Conservation (phyloP, 2,113 vertebrate genomes). For the Sisor rabdophorus region DNA sequence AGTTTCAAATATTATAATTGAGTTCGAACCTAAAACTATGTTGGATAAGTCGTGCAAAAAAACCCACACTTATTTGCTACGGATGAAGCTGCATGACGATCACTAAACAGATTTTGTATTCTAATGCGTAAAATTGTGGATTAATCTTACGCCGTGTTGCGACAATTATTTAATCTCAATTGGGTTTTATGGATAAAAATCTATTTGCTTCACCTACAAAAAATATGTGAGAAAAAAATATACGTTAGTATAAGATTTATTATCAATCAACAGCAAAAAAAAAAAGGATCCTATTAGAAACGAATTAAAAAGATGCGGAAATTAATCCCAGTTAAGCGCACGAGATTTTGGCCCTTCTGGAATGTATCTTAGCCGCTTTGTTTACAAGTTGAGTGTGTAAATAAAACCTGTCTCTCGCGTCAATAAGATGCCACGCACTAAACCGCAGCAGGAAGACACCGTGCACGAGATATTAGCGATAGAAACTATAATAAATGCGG, state of each 20-base stretch:
- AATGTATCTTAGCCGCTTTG: background rate
- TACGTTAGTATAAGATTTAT: too few species aligned
- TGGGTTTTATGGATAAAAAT: background rate
- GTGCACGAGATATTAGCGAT: background rate
- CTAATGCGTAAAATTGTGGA: background rate
- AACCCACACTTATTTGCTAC: background rate
- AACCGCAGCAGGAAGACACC: background rate
- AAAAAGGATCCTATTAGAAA: background rate
- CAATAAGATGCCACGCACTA: background rate
- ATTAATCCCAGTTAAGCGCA: background rate
- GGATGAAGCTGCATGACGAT: background rate
- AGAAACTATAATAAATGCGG: background rate
- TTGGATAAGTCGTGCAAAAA: background rate
- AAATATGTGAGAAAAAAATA: too few species aligned
- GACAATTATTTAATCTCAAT: too few species aligned
- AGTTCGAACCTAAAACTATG: too few species aligned
- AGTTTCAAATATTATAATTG: too few species aligned
- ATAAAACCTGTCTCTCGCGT: background rate
- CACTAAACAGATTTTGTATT: background rate
- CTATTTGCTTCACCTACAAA: background rate
- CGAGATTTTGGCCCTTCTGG: background rate
- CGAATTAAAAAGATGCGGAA: background rate
- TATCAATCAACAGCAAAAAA: too few species aligned
- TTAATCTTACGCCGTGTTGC: background rate
- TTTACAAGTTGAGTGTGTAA: background rate